phyloP scores from a whole-genome alignment of 2,113 vertebrate species.

The Manacus vitellinus region DNA sequence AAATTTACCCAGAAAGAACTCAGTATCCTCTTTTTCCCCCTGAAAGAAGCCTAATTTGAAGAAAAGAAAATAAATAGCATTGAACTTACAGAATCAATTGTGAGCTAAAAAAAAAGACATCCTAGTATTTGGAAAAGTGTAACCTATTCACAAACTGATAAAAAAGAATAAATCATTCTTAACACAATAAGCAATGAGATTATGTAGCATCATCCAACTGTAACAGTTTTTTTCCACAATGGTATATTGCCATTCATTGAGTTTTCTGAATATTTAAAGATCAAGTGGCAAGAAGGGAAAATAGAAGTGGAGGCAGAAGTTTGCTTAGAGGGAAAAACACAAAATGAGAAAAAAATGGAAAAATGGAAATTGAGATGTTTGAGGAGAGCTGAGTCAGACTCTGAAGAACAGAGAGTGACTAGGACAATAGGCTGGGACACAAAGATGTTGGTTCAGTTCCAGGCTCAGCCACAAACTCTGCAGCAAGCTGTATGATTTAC shows the following conservation, averaged over 20 bases:
- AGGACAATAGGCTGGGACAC: constrained; percentile 45
- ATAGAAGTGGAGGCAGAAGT: background rate
- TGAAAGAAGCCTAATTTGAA: background rate
- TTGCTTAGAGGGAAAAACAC: background rate
- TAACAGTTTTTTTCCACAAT: background rate
- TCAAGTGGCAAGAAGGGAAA: background rate
- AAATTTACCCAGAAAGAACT: background rate
- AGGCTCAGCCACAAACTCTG: background rate
- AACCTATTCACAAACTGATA: constrained; percentile 22
- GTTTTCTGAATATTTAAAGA: constrained; percentile 24
- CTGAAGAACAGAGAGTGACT: constrained; percentile 1
- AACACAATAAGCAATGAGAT: constrained; percentile 19
- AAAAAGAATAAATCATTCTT: background rate
- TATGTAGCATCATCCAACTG: background rate
- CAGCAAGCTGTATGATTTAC: background rate
- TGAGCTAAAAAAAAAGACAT: background rate
- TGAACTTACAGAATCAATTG: background rate
- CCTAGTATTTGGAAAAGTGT: background rate
- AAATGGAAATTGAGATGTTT: constrained; percentile 8
- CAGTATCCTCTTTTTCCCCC: background rate
- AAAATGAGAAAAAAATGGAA: background rate
- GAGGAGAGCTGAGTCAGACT: constrained; percentile 17
- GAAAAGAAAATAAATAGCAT: background rate
- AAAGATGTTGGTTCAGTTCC: constrained; percentile 13
- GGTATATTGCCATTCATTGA: background rate